phyloP scores from a whole-genome alignment of 2,888 invertebrate species.

The Acanthococcus lagerstroemiae region DNA sequence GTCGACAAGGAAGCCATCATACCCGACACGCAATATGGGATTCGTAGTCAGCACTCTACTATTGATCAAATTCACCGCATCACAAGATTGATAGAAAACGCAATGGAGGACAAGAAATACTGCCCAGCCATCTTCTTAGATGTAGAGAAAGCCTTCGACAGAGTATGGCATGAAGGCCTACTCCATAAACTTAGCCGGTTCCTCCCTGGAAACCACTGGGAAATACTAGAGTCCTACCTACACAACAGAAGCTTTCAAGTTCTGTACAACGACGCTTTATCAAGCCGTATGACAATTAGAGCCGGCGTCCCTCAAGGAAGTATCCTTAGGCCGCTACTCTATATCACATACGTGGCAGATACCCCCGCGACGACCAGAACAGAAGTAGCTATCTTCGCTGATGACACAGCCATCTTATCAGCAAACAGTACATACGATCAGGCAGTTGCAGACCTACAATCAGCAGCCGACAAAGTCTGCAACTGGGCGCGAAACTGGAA shows the following conservation, averaged over 20 bases:
- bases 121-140: slow-evolving; percentile 17
- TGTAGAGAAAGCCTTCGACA: slow-evolving; percentile 17
- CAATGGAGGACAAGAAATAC: slow-evolving; percentile 19
- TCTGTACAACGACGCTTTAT: neutral
- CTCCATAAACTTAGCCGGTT: neutral
- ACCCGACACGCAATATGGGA: slow-evolving; percentile 2
- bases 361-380: neutral
- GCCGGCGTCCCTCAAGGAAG: slow-evolving; percentile 13
- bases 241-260: neutral
- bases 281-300: neutral
- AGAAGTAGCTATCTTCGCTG: neutral
- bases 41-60: neutral
- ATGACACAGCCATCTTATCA: neutral
- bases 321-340: neutral
- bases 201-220: neutral
- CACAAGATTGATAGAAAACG: neutral
- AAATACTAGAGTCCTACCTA: neutral
- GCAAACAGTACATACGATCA: neutral
- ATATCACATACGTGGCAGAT: neutral
- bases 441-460: neutral
- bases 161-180: slow-evolving; percentile 14
- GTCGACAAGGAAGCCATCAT: too few species aligned
- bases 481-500: too few species aligned
- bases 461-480: too few species aligned
- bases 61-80: slow-evolving; percentile 16